A percentile compares a stretch with the other conserved stretches of the same genome.
Conservation (phyloP, 2,888 invertebrate genomes). For the Fissipunctia ypsillon region DNA sequence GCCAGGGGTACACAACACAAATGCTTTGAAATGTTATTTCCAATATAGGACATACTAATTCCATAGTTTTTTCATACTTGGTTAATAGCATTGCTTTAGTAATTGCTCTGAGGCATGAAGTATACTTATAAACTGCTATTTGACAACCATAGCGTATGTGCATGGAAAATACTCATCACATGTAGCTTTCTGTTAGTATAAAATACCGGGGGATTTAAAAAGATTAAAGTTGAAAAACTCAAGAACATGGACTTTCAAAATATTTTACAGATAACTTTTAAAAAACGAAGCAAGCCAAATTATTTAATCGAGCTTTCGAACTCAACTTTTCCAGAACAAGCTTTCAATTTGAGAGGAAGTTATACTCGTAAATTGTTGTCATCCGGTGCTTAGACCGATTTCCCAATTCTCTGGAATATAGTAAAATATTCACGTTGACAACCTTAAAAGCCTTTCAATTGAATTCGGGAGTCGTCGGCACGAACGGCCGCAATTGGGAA, state of each 20-base stretch:
- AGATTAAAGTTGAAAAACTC: too few species aligned
- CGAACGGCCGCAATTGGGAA: constrained; percentile 37
- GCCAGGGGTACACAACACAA: background rate
- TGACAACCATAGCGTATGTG: too few species aligned
- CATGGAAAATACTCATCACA: background rate
- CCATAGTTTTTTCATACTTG: background rate
- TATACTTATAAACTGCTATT: background rate
- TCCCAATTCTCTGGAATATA: constrained; percentile 5
- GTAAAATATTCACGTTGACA: constrained; percentile 38
- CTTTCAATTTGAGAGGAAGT: background rate
- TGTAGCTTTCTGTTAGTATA: background rate
- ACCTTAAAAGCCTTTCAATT: constrained; percentile 52
- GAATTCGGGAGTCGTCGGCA: constrained; percentile 41
- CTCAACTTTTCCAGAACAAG: background rate
- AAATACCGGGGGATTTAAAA: background rate
- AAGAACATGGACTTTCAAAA: background rate
- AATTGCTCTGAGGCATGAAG: too few species aligned
- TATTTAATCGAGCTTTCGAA: background rate
- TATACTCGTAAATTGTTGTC: constrained; percentile 10
- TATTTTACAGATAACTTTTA: background rate
- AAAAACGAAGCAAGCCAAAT: background rate
- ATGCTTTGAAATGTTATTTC: background rate
- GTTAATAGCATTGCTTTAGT: too few species aligned
- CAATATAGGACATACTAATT: too few species aligned
- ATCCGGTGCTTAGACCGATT: constrained; percentile 14